Evolutionary conservation across 2,888 invertebrate species (phyloP).

Genomic region (Herminia tarsipennalis): DNA sequence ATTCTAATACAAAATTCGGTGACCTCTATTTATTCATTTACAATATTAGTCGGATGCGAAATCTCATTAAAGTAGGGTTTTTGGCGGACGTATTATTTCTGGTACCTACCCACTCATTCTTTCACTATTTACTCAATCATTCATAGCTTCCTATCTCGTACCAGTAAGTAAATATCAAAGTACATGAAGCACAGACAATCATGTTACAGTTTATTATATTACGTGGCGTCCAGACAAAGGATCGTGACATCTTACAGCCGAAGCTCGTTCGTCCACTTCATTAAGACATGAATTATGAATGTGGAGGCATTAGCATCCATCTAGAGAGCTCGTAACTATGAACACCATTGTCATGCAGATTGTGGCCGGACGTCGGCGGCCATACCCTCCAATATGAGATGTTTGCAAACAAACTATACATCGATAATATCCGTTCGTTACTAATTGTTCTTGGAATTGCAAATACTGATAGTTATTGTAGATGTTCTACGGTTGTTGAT

Average conservation of each 20-base stretch:
- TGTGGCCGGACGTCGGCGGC: conserved; percentile 72
- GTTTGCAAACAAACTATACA: conserved; percentile 68
- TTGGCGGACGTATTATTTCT: no score
- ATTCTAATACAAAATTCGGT: no score
- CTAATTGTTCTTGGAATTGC: conserved; percentile 40
- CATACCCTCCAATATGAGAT: conserved; percentile 61
- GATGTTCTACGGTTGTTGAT: conserved; percentile 4
- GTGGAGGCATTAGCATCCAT: conserved; percentile 78
- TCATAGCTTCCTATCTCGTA: no score
- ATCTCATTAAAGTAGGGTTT: no score
- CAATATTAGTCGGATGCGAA: no score
- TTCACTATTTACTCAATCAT: no score
- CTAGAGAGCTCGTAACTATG: conserved; percentile 70
- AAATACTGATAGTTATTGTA: conserved; percentile 22
- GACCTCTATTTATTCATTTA: no score
- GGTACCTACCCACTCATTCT: no score
- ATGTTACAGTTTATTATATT: conserved; percentile 52
- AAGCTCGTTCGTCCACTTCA: conserved; percentile 69
- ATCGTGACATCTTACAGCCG: conserved; percentile 54
- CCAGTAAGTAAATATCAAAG: no score
- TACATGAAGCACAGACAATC: conserved; percentile 35
- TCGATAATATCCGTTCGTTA: conserved; percentile 38
- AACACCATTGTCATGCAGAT: conserved; percentile 82
- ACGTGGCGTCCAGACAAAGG: conserved; percentile 57
- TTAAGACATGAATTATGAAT: conserved; percentile 83